These are phyloP conservation scores for Lepidocolaptes lacrymiger DNA, from an alignment of 2,797 vertebrate species.

Conservation along the genomic window DNA sequence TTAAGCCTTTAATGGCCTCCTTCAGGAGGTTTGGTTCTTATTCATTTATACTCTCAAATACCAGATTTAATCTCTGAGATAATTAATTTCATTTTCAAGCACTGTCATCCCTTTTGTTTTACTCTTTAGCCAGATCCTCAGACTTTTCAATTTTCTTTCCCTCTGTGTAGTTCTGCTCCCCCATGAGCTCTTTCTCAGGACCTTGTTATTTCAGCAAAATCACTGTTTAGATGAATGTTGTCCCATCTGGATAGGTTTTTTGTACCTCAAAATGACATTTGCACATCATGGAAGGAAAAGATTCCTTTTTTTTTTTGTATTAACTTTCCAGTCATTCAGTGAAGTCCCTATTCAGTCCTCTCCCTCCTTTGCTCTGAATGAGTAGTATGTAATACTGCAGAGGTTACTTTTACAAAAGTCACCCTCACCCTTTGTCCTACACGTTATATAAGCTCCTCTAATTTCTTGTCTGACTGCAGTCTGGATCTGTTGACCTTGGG, in stretches of 20 bases:
- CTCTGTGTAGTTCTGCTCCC: neutral
- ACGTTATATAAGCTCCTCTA: neutral
- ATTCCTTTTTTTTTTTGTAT: neutral
- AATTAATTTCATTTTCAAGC: conserved; percentile 31
- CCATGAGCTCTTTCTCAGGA: neutral
- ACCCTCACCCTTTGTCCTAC: neutral
- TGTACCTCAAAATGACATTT: conserved; percentile 13
- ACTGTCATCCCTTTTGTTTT: conserved; percentile 29
- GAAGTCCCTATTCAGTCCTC: neutral
- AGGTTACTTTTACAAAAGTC: conserved; percentile 5
- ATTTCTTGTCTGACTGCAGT: neutral
- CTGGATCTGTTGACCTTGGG: neutral
- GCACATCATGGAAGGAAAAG: neutral
- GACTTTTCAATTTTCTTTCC: neutral
- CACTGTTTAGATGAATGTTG: neutral
- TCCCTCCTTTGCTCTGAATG: neutral
- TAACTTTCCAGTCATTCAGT: neutral
- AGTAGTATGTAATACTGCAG: neutral
- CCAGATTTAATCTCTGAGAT: conserved; percentile 46
- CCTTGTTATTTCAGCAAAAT: conserved; percentile 22
- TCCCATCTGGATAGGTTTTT: neutral
- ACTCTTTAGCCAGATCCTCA: neutral
- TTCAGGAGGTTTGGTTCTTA: neutral
- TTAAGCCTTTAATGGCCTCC: neutral
- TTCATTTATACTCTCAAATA: conserved; percentile 40